phyloP scores from a whole-genome alignment of 1,140 invertebrate genomes.

The Potamilus streckersoni region DNA sequence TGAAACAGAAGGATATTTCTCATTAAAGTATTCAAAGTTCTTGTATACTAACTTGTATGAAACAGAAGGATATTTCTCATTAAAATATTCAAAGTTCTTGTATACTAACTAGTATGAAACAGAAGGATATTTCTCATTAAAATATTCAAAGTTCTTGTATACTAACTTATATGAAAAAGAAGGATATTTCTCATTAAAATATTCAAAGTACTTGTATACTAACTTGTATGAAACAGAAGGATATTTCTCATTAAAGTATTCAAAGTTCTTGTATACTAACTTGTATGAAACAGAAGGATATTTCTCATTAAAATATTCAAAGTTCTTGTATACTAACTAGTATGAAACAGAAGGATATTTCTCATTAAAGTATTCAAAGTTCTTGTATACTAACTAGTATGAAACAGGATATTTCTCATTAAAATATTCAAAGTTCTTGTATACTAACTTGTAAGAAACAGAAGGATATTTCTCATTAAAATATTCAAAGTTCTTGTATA shows the following conservation, averaged over 20 bases:
- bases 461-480: conserved; percentile 5
- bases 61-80: conserved; percentile 5
- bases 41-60: too few species aligned
- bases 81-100: neutral
- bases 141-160: neutral
- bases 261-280: too few species aligned
- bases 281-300: conserved; percentile 3
- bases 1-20: conserved; percentile 8
- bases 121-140: conserved; percentile 5
- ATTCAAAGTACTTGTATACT: too few species aligned
- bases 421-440: neutral
- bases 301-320: neutral
- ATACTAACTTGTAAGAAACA: neutral
- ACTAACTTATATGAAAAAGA: neutral
- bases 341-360: conserved; percentile 9
- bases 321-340: too few species aligned
- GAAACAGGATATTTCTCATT: neutral
- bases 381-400: too few species aligned
- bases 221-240: conserved; percentile 1
- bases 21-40: neutral
- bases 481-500: neutral
- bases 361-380: neutral
- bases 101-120: neutral
- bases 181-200: conserved; percentile 3
- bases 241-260: conserved; percentile 1